Evolutionary conservation across 1,140 invertebrate genomes (phyloP), one percentile per base, ranked within the genome.

Genomic region (Neodiprion lecontei): DNA sequence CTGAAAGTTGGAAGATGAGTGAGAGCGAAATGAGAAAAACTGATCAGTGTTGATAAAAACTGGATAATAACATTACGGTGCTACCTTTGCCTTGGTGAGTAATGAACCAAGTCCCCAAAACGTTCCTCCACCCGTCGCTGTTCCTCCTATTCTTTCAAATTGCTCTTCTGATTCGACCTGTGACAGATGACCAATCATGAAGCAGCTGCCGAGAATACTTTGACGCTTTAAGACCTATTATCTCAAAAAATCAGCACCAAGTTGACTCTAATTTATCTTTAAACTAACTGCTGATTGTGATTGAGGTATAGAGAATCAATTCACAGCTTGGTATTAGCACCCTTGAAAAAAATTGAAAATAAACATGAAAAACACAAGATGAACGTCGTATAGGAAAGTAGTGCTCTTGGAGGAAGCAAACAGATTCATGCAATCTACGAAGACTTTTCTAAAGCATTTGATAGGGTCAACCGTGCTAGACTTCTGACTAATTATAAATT

Each of bases 51-150:
- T 5, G 12, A 65, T 7, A 65, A 3, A 14, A 17, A 14, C 17
- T 65, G 70, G 72, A 40, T 69, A 65, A 72, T 12, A 50, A 40
- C 68, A 67, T 61, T 11, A n/a, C 23, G 50, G 50, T 74, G 69
- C 78, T 84, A 93, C 92, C 86, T 91, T 93, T 28, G 91, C 92
- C 85, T 91, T 91, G 2, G 94, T 95, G 0, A 95, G 85, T 11
- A 95, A 85, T 9, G 91, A 92, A n/a, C 94, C 94, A 40, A 95
- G 84, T 48, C 94, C 94, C 92, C 93, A 95, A 86, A 95, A 95
- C 50, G 94, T 94, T 17, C 93, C 94, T 48, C 94, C 94, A 73
- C 94, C 94, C 72, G 93, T 93, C 12, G 94, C 93, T 65, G 94
- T 94, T 14, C 94, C 94, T 61, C 93, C 93, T 75, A 95, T 91